These are phyloP conservation scores for Pipra filicauda DNA, from an alignment of 2,113 vertebrate genomes.

Conservation along the genomic window DNA sequence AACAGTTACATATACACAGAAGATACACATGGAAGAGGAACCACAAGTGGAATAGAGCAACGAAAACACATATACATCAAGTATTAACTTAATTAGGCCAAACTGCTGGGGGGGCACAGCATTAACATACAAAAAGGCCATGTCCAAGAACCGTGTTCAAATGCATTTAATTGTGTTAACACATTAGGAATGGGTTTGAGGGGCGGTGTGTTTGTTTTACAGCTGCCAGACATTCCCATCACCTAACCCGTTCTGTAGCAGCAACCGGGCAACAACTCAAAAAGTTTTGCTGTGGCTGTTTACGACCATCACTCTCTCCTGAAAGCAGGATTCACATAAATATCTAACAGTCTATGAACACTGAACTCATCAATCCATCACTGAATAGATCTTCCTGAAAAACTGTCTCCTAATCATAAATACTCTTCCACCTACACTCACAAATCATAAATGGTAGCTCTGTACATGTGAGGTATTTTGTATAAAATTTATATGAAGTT, in stretches of 20 bases:
- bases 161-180: neutral
- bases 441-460: neutral
- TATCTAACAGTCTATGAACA: neutral
- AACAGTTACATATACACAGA: neutral
- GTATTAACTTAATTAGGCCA: neutral
- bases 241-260: neutral
- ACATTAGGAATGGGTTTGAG: neutral
- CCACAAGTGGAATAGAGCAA: neutral
- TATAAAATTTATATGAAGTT: neutral
- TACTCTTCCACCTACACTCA: neutral
- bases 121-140: neutral
- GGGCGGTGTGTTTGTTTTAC: neutral
- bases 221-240: neutral
- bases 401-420: neutral
- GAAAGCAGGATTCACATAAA: neutral
- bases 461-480: rapidly evolving
- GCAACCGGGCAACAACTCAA: neutral
- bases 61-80: neutral
- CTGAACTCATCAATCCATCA: neutral
- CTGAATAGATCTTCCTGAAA: neutral
- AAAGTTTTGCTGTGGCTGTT: neutral
- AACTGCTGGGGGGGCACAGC: rapidly evolving
- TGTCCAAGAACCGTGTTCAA: rapidly evolving
- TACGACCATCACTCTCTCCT: rapidly evolving
- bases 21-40: neutral